Evolutionary conservation across 2,888 invertebrate genomes (phyloP).

Genomic region (Danaus chrysippus): DNA sequence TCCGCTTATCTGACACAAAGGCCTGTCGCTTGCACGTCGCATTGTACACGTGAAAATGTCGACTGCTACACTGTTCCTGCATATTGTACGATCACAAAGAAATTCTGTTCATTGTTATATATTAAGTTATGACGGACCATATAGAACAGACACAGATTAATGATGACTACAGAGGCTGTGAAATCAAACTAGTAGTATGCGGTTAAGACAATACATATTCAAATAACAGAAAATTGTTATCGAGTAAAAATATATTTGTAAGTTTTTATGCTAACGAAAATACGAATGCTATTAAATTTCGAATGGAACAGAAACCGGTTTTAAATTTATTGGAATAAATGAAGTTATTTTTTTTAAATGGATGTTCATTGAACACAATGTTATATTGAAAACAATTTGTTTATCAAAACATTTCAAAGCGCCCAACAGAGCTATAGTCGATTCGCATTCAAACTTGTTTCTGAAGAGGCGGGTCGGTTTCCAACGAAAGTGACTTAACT

Average conservation of each 20-base stretch:
- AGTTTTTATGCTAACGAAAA: too few species aligned
- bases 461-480: slow-evolving; percentile 42
- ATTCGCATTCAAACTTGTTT: slow-evolving; percentile 52
- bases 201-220: not conserved
- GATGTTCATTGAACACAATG: too few species aligned
- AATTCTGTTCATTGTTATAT: not conserved
- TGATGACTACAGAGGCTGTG: not conserved
- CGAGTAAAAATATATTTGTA: too few species aligned
- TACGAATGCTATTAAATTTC: too few species aligned
- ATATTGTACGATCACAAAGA: not conserved
- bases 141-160: not conserved
- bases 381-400: slow-evolving; percentile 36
- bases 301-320: too few species aligned
- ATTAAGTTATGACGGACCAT: not conserved
- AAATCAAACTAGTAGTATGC: not conserved
- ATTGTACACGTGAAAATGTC: slow-evolving; percentile 41
- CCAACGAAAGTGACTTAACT: slow-evolving; percentile 59
- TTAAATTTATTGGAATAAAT: too few species aligned
- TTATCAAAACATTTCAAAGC: slow-evolving; percentile 35
- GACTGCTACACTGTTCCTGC: slow-evolving; percentile 10
- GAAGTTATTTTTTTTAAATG: too few species aligned
- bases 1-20: slow-evolving; percentile 66
- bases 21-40: slow-evolving; percentile 58
- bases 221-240: too few species aligned
- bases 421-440: slow-evolving; percentile 56